Conservation (phyloP, 2,888 invertebrate species). For the Nysson spinosus region DNA sequence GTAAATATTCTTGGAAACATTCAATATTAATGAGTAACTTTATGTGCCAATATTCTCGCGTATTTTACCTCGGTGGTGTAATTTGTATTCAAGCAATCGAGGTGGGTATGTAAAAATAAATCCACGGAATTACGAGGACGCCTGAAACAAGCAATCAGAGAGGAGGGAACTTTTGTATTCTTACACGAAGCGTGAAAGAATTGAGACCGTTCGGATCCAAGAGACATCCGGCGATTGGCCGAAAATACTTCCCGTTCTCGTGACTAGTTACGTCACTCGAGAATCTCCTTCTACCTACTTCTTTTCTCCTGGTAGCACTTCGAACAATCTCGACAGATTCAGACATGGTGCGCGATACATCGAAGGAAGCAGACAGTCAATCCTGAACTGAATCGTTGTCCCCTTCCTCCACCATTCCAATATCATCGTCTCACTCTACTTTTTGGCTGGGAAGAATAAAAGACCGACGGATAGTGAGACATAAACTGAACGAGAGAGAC, state of each 20-base stretch:
- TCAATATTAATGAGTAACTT: too few relatives aligned
- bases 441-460: constrained; percentile 15
- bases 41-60: too few relatives aligned
- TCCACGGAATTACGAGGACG: too few relatives aligned
- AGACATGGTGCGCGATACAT: constrained; percentile 53
- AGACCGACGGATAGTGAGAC: constrained; percentile 4
- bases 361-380: constrained; percentile 51
- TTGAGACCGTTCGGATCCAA: constrained; percentile 52
- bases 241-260: constrained; percentile 64
- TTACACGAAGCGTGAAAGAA: constrained; percentile 23
- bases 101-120: constrained; percentile 2
- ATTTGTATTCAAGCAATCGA: constrained; percentile 11
- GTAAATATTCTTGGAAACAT: too few relatives aligned
- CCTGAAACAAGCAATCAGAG: constrained; percentile 19
- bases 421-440: constrained; percentile 7
- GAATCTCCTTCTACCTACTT: constrained; percentile 20
- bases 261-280: constrained; percentile 32
- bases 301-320: constrained; percentile 14
- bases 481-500: constrained; percentile 7
- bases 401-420: constrained; percentile 1
- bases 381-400: constrained; percentile 17
- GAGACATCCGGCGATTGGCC: constrained; percentile 64
- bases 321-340: constrained; percentile 37
- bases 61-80: too few relatives aligned
- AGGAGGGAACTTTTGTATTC: constrained; percentile 1